Base-by-base conservation (phyloP, 2,797 vertebrate genomes). In the Gambelia wislizenii region DNA sequence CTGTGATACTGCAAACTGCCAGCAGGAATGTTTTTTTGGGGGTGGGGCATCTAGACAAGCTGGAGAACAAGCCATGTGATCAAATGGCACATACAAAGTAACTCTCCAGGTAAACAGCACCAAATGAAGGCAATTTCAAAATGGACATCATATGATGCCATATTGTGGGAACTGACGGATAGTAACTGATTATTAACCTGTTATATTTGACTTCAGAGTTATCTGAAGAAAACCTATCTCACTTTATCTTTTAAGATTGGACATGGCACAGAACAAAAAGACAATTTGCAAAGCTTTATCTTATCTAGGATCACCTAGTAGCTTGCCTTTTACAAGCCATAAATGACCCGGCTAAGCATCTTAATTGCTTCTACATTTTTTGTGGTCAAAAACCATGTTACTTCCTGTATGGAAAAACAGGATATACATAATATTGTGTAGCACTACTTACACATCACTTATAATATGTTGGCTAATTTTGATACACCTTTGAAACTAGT, bases 281-380 rank as follows among this genome's bases (percentile, higher is more conserved):
- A 89, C 76, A 90, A 61, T 89, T 67, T n/a, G 78, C 33, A 89
- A 54, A 89, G 33, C 67, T 42, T 90, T 88, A 70, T 89, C 88
- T 89, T 77, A 36, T 80, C 84, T 86, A 70, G 61, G 59, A 89
- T 70, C 13, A 89, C 39, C 92, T 91, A 39, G 33, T 47, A 84
- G 25, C 8, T 27, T 91, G 42, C 20, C 52, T 77, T 80, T 27
- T 83, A 59, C 64, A 90, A 90, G 87, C 0, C 44, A 12, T 7
- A 92, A 89, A 64, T 42, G 84, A 83, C 20, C 3, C 49, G 30
- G 80, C 49, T 59, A 42, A 12, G 27, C 36, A 84, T 82, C 3
- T 42, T 93, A 89, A 39, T 91, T 76, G 42, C 12, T 90, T 78
- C 52, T 64, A 33, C 49, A 78, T 16, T 92, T 80, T 91, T 75